phyloP scores from a whole-genome alignment of 2,113 vertebrate genomes.

The Tetrao urogallus region DNA sequence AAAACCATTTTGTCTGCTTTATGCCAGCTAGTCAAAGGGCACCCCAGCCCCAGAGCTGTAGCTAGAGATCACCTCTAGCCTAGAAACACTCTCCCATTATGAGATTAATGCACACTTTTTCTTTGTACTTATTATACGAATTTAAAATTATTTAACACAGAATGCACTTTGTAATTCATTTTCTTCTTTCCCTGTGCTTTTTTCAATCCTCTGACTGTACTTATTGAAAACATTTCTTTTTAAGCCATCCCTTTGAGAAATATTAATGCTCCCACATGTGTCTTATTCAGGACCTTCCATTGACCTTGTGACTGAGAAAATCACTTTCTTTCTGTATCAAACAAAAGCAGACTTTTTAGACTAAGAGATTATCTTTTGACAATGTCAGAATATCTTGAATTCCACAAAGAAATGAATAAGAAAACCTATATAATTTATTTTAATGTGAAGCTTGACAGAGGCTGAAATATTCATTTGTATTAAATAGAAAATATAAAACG shows the following conservation, averaged over 20 bases:
- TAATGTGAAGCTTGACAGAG: background rate
- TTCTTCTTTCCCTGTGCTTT: background rate
- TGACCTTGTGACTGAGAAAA: constrained; percentile 42
- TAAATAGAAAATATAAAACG: background rate
- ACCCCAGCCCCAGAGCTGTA: background rate
- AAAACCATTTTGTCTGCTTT: accelerated
- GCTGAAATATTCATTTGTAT: background rate
- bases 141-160: background rate
- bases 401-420: background rate
- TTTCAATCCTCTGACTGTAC: background rate
- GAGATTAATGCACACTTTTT: background rate
- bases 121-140: background rate
- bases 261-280: background rate
- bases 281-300: background rate
- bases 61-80: background rate
- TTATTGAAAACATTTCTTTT: constrained; percentile 14
- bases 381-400: background rate
- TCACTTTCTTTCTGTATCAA: background rate
- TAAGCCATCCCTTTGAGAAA: background rate
- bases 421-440: background rate
- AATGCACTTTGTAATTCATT: background rate
- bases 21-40: background rate
- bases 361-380: background rate
- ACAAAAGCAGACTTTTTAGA: background rate
- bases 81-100: background rate